Base-by-base conservation (phyloP, 2,888 invertebrate species). In the Elmis aenea region DNA sequence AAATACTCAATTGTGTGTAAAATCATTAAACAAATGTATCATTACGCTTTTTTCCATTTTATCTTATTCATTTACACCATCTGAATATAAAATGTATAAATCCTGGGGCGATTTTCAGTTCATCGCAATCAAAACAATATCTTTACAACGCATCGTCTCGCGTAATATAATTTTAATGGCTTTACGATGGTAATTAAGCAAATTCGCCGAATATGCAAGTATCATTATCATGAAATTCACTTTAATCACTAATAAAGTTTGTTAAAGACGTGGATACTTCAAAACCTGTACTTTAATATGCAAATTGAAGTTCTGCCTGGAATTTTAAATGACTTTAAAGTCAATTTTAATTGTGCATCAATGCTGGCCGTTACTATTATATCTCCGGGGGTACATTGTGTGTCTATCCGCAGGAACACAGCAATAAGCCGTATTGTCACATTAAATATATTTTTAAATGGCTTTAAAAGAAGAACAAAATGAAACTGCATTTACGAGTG, bases 311-410 rank as follows among this genome's bases (percentile, higher is more conserved):
- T 47, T 45, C 46, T 49, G 54, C 41, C 32, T 40, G 33, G 57
- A 57, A 55, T 55, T 50, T 50, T 53, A 53, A 57, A 51, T 51
- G 55, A 52, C 57, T 52, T 56, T 52, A 55, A 55, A 56, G 55
- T 54, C 54, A 50, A 46, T 56, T 57, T 55, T 59, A 59, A 59
- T 59, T 58, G 57, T 48, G 48, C 49, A 46, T 50, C 33, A 34
- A 30, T 42, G 36, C 32, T 21, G 34, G 33, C 30, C 30, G 18
- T 18, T 30, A 12, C 23, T 32, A 33, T 28, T 42, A 29, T 14
- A 33, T 20, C 38, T n/a, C n/a, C n/a, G n/a, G n/a, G n/a, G n/a
- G n/a, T n/a, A 42, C 34, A 42, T 42, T 42, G 46, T 47, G 44
- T 44, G 46, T 42, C 44, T 34, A 35, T 47, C 46, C 26, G 31